Conservation (phyloP, 2,888 invertebrate genomes). For the Stratiomys singularior region DNA sequence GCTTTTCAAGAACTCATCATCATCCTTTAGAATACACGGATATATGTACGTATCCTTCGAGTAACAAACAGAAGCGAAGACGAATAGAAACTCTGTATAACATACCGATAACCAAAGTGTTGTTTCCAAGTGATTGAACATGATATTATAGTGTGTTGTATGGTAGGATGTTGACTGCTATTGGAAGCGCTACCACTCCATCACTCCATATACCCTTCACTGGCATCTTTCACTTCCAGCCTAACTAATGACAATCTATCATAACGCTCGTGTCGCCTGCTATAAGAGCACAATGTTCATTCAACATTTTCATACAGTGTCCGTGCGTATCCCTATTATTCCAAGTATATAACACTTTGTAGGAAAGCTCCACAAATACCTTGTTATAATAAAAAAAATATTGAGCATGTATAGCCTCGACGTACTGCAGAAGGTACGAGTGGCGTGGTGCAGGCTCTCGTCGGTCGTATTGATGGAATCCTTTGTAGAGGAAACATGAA, state of each 20-base stretch:
- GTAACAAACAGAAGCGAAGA: too few species aligned
- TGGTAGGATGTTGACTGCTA: not conserved
- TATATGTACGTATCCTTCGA: too few species aligned
- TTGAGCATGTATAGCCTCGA: too few species aligned
- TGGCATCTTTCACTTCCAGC: not conserved
- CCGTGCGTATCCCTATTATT: not conserved
- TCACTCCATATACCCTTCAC: not conserved
- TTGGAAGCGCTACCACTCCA: too few species aligned
- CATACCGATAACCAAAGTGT: slow-evolving; percentile 10
- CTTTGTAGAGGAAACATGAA: slow-evolving; percentile 1
- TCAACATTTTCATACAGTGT: not conserved
- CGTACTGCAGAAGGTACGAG: not conserved
- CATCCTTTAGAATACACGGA: too few species aligned
- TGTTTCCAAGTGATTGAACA: slow-evolving; percentile 30
- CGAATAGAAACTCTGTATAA: too few species aligned
- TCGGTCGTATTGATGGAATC: not conserved
- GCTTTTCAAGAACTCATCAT: too few species aligned
- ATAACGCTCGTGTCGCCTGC: not conserved
- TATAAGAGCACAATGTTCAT: not conserved
- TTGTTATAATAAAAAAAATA: not conserved
- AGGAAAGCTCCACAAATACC: not conserved
- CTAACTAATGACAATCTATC: slow-evolving; percentile 34
- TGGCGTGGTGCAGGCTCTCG: not conserved
- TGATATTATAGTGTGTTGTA: slow-evolving; percentile 4
- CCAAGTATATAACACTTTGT: not conserved